Base-by-base conservation (phyloP, 2,797 vertebrate genomes). In the Sebastes itinus region DNA sequence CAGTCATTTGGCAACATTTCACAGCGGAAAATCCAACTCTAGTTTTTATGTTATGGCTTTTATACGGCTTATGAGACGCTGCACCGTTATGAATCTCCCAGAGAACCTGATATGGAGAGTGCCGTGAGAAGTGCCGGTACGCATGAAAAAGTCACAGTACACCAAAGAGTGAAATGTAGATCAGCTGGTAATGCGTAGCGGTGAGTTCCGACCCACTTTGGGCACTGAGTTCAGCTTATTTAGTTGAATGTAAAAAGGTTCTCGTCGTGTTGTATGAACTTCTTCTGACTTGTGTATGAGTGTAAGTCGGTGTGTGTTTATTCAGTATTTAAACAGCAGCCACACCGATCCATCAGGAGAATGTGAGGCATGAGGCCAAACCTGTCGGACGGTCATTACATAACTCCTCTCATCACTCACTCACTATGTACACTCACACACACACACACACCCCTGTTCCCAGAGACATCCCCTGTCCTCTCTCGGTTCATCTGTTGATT, bases 301-400 rank as follows among this genome's bases (percentile, higher is more conserved):
- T 52, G 7, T 5, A 7, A 27, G 3, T n/a, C 42, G n/a, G 25
- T 54, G 16, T 56, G 23, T 72, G n/a, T 72, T 13, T 66, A 1
- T 20, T 7, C 9, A 7, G 13, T 76, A 18, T 72, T 66, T 42
- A 12, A 42, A 23, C 33, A 23, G 2, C 56, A 7, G 22, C 33
- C 22, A 0, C 27, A 13, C 10, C 4, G 2, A 3, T 61, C 23
- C 52, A 20, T 16, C n/a, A 35, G 46, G 58, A 63, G 82, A 88
- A 86, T 77, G 74, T 8, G 16, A 33, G 1, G 0, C 59, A 79
- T 66, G 81, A 84, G 58, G 84, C 73, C 10, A 28, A 75, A 88
- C 86, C 81, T n/a, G 92, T 88, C 58, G 1, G 52, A 62, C 80
- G 0, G 61, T 0, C 25, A 52, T 83, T 75, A 64, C 55, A 23